Conservation (phyloP, 2,113 vertebrate genomes). For the Chrysochloris asiatica region DNA sequence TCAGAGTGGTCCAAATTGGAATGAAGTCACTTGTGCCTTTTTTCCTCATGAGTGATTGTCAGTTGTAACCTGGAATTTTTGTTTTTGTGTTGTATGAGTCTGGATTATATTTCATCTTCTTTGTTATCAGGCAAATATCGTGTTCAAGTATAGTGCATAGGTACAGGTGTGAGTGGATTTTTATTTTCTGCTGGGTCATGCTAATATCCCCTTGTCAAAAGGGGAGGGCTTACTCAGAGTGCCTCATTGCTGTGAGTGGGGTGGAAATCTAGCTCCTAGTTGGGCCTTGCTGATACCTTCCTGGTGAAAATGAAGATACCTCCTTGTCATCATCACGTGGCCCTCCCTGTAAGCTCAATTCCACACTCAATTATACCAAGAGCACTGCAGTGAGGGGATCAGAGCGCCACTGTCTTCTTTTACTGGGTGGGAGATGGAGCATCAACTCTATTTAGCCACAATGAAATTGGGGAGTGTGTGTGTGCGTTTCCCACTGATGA, state of each 20-base stretch:
- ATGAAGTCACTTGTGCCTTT: neutral
- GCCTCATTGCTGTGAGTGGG: neutral
- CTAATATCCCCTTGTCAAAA: neutral
- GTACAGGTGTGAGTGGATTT: neutral
- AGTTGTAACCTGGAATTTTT: neutral
- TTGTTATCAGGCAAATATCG: neutral
- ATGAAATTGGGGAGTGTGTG: neutral
- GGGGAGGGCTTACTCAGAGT: neutral
- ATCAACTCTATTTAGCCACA: neutral
- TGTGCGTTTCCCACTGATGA: neutral
- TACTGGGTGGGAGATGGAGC: neutral
- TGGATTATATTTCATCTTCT: neutral
- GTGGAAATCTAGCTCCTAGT: neutral
- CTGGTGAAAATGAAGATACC: neutral
- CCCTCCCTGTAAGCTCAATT: neutral
- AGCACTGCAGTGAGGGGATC: too few relatives aligned
- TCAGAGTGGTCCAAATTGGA: too few relatives aligned
- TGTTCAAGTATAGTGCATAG: neutral
- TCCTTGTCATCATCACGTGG: neutral
- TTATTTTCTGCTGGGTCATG: neutral
- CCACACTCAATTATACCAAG: accelerated
- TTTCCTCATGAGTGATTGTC: neutral
- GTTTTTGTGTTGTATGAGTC: neutral
- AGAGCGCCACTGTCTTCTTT: neutral
- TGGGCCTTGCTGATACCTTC: neutral